Conservation (phyloP, 2,113 vertebrate genomes). For the Scophthalmus maximus region DNA sequence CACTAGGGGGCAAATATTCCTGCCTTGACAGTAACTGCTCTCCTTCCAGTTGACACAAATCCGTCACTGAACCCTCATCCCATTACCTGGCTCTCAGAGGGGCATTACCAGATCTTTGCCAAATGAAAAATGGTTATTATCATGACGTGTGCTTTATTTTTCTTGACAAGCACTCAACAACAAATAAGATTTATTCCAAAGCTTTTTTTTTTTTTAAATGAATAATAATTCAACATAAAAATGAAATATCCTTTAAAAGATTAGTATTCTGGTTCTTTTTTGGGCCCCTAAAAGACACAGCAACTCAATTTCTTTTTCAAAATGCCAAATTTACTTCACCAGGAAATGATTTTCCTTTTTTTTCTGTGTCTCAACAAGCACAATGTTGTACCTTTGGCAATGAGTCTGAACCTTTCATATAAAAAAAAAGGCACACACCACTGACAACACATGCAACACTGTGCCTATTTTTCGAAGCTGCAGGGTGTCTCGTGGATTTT, state of each 20-base stretch:
- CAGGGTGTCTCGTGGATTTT: conserved; percentile 20
- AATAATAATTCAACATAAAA: conserved; percentile 1
- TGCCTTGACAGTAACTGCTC: conserved; percentile 93
- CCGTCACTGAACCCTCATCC: conserved; percentile 7
- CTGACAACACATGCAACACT: conserved; percentile 52
- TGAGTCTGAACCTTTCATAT: conserved; percentile 40
- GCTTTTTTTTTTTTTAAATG: background rate
- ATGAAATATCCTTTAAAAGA: conserved; percentile 8
- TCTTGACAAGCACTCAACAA: conserved; percentile 1
- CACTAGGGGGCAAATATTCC: conserved; percentile 89
- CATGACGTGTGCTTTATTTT: conserved; percentile 31
- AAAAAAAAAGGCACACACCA: conserved; percentile 43
- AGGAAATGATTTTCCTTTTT: background rate
- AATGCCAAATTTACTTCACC: background rate
- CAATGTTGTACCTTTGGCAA: conserved; percentile 43
- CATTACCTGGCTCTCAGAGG: conserved; percentile 20
- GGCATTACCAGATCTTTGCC: conserved; percentile 21
- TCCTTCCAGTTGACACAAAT: conserved; percentile 24
- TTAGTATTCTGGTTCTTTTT: too few relatives aligned
- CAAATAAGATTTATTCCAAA: conserved; percentile 13
- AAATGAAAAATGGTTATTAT: conserved; percentile 31
- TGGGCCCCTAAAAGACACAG: background rate
- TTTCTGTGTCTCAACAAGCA: conserved; percentile 17
- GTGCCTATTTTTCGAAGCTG: conserved; percentile 25
- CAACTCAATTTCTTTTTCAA: background rate